A percentile compares a stretch with the other conserved stretches of the same genome.
These are phyloP conservation scores for Megalops atlanticus DNA, from an alignment of 2,113 vertebrate genomes.

Conservation along the genomic window DNA sequence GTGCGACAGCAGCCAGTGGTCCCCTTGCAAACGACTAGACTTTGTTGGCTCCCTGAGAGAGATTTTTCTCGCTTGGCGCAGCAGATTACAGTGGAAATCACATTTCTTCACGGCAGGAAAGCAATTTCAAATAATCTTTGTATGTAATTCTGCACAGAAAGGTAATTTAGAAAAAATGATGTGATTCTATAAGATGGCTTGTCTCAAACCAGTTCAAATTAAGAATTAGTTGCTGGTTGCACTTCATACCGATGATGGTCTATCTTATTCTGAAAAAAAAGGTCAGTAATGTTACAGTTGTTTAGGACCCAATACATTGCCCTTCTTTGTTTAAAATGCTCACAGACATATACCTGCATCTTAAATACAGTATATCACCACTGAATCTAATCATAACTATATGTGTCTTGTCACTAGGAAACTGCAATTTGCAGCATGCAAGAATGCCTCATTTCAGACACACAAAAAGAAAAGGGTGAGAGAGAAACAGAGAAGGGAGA, in stretches of 20 bases:
- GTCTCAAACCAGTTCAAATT: background rate
- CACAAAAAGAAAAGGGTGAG: slow-evolving; percentile 1
- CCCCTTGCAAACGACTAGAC: too few relatives aligned
- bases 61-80: too few relatives aligned
- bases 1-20: too few relatives aligned
- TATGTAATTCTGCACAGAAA: background rate
- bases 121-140: background rate
- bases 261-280: too few relatives aligned
- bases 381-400: background rate
- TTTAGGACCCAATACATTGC: too few relatives aligned
- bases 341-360: background rate
- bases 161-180: background rate
- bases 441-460: slow-evolving; percentile 12
- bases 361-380: background rate
- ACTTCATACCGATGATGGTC: too few relatives aligned
- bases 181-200: background rate
- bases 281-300: too few relatives aligned
- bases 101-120: too few relatives aligned
- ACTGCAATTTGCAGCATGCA: too few relatives aligned
- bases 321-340: background rate
- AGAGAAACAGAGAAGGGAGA: slow-evolving; percentile 37
- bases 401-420: background rate
- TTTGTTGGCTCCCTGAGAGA: too few relatives aligned
- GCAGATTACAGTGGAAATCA: too few relatives aligned
- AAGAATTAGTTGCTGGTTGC: background rate